Evolutionary conservation across 2,113 vertebrate genomes (phyloP).

Genomic region (Taurulus bubalis): DNA sequence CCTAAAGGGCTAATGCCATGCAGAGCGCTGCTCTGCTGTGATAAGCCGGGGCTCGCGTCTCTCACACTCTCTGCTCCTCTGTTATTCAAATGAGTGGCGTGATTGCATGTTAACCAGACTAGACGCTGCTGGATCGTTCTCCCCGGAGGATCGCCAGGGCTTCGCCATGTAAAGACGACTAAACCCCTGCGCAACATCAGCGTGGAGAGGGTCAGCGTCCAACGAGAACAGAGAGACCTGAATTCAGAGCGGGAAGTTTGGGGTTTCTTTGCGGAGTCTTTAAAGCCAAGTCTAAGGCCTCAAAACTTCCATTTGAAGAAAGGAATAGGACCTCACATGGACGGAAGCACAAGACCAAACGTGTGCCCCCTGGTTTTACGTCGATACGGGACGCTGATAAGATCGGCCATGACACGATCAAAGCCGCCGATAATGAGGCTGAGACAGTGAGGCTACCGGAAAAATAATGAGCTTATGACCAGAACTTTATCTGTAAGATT

Average conservation of each 20-base stretch:
- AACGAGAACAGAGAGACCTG: background rate
- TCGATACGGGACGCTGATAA: background rate
- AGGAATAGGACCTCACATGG: background rate
- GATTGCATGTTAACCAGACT: slow-evolving; percentile 31
- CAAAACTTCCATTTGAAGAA: background rate
- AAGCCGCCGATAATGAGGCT: background rate
- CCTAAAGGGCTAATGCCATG: slow-evolving; percentile 2
- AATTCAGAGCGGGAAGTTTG: background rate
- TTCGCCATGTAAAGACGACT: background rate
- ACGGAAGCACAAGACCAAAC: background rate
- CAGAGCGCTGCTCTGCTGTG: background rate
- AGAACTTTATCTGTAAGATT: no score
- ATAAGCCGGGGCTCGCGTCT: slow-evolving; percentile 18
- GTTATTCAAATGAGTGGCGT: slow-evolving; percentile 25
- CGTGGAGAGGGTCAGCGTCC: background rate
- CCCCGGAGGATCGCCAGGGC: background rate
- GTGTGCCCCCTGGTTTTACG: background rate
- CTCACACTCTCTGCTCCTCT: background rate
- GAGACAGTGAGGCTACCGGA: no score
- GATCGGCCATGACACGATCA: background rate
- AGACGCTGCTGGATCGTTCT: background rate
- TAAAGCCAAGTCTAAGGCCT: background rate
- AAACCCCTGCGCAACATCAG: background rate
- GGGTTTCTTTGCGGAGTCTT: background rate
- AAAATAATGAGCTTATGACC: background rate